Conservation (phyloP, 2,888 invertebrate genomes). For the Odontocerum albicorne region DNA sequence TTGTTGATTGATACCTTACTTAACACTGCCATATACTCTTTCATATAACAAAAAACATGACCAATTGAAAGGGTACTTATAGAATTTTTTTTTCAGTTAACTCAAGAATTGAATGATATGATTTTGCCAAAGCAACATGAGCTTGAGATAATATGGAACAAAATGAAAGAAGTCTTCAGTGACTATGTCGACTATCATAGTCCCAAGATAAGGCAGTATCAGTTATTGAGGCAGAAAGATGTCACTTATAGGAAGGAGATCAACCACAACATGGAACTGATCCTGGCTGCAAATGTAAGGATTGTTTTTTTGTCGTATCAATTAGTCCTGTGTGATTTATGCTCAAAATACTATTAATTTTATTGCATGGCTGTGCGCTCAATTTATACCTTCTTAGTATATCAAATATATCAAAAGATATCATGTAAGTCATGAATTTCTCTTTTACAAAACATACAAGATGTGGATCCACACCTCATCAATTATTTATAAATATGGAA, state of each 20-base stretch:
- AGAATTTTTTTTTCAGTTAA: constrained; percentile 43
- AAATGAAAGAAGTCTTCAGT: constrained; percentile 48
- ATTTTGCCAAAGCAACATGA: constrained; percentile 50
- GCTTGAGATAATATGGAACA: constrained; percentile 49
- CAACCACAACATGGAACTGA: constrained; percentile 44
- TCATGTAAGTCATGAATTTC: too few species aligned
- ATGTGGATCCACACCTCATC: too few species aligned
- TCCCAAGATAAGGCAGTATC: constrained; percentile 52
- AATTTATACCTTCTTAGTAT: too few species aligned
- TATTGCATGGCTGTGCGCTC: too few species aligned
- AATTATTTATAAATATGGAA: too few species aligned
- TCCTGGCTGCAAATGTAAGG: constrained; percentile 38
- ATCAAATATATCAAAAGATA: too few species aligned
- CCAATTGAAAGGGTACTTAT: too few species aligned
- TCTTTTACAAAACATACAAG: too few species aligned
- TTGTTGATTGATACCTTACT: too few species aligned
- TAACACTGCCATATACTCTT: too few species aligned
- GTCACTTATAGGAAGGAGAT: constrained; percentile 58
- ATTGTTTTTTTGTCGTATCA: too few species aligned
- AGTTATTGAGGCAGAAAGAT: constrained; percentile 50
- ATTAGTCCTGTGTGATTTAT: neutral
- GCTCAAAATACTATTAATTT: neutral
- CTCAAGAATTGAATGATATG: constrained; percentile 50
- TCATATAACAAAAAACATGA: too few species aligned
- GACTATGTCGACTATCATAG: constrained; percentile 49